Evolutionary conservation across 2,888 invertebrate genomes (phyloP).

Genomic region (Protonemura montana): DNA sequence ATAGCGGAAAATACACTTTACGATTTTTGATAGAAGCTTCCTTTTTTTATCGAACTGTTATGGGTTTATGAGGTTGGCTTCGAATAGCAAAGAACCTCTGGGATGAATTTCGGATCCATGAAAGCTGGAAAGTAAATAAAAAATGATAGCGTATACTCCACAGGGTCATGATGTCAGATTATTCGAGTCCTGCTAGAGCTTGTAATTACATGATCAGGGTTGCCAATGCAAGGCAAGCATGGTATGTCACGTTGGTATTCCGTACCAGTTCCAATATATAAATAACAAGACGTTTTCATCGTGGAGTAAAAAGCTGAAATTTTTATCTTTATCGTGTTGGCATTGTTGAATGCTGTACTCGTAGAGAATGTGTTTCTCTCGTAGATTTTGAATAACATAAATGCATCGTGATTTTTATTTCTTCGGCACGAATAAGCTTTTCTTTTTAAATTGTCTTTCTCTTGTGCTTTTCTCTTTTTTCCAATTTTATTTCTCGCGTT

Average conservation of each 20-base stretch:
- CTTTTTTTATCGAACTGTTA: slow-evolving; percentile 17
- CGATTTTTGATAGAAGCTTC: slow-evolving; percentile 24
- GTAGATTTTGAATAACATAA: no score
- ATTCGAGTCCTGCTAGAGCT: neutral
- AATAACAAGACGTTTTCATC: neutral
- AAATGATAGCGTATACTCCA: neutral
- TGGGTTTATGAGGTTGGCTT: slow-evolving; percentile 10
- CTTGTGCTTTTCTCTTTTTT: neutral
- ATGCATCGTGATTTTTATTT: neutral
- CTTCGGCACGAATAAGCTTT: neutral
- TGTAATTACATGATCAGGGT: neutral
- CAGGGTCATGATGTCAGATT: neutral
- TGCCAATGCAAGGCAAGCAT: neutral
- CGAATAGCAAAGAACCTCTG: neutral
- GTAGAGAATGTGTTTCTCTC: neutral
- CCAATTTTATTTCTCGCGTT: no score
- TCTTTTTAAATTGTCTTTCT: neutral
- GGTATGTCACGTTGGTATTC: neutral
- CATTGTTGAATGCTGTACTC: neutral
- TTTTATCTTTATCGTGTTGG: neutral
- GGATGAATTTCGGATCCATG: neutral
- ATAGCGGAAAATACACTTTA: slow-evolving; percentile 17
- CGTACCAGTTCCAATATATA: no score
- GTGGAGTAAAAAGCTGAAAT: neutral
- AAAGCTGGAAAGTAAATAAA: slow-evolving; percentile 14